Percentiles rank a stretch among this genome's conserved stretches.
Evolutionary conservation across 2,888 invertebrate genomes (phyloP).

Genomic region (Lordiphosa andalusiaca): DNA sequence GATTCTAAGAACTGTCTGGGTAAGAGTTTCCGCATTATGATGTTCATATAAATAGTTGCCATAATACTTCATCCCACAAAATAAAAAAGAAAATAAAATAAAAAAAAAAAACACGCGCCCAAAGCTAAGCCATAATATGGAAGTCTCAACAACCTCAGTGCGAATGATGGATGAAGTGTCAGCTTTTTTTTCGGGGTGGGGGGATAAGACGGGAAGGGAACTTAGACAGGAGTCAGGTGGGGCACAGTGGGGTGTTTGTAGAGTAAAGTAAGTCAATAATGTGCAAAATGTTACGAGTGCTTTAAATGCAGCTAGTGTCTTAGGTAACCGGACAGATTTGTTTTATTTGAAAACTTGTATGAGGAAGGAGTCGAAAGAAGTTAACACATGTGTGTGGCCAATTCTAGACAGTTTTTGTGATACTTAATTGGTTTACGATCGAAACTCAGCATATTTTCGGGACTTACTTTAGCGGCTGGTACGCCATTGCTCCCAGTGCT

Average conservation of each 20-base stretch:
- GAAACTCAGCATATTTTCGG: no score
- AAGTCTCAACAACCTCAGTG: constrained; percentile 14
- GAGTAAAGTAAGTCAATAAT: no score
- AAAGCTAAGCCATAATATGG: neutral
- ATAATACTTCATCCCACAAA: constrained; percentile 28
- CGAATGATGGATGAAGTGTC: constrained; percentile 57
- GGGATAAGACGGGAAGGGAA: neutral
- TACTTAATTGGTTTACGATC: no score
- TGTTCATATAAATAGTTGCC: constrained; percentile 44
- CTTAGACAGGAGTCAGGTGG: constrained; percentile 9
- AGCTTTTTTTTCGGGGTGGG: neutral
- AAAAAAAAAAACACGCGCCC: constrained; percentile 33
- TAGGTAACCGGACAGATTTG: no score
- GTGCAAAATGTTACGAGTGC: no score
- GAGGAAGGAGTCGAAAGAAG: constrained; percentile 1
- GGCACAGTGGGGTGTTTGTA: no score
- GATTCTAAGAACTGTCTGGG: constrained; percentile 59
- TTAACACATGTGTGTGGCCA: no score
- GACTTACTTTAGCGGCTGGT: no score
- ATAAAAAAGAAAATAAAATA: constrained; percentile 4
- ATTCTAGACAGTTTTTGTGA: no score
- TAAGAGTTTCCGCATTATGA: constrained; percentile 55
- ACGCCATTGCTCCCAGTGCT: no score
- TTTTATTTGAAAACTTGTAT: no score
- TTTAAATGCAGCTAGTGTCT: no score